Conservation (phyloP, 2,113 vertebrate genomes). For the Tyrannus savana region DNA sequence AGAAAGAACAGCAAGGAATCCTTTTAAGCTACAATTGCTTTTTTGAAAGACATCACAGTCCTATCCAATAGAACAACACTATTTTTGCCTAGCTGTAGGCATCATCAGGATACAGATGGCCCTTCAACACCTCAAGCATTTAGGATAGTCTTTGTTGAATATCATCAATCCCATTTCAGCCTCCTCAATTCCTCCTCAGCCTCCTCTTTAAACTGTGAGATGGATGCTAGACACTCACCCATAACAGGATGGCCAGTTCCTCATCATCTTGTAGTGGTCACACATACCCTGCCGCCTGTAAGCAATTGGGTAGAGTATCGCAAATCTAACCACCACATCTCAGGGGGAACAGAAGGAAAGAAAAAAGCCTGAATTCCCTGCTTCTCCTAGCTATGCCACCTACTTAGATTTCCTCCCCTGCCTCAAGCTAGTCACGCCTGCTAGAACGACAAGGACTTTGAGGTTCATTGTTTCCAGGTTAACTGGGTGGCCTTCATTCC, state of each 20-base stretch:
- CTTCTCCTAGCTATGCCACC: constrained; percentile 41
- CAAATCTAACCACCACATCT: constrained; percentile 19
- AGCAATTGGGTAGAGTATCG: neutral
- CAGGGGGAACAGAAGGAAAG: neutral
- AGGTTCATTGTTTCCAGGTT: constrained; percentile 61
- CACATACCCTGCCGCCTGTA: neutral
- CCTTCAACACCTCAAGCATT: neutral
- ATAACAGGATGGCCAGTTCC: neutral
- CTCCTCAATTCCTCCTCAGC: neutral
- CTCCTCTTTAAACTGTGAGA: neutral
- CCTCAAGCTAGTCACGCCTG: neutral
- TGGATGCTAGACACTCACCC: neutral
- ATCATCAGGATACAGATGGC: neutral
- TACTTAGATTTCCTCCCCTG: constrained; percentile 53
- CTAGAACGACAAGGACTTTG: constrained; percentile 28
- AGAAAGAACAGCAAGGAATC: neutral
- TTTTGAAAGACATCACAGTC: neutral
- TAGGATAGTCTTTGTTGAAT: neutral
- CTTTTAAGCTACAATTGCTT: neutral
- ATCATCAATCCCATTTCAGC: neutral
- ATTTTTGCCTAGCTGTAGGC: neutral
- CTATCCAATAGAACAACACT: neutral
- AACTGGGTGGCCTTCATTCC: constrained; percentile 57
- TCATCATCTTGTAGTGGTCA: neutral
- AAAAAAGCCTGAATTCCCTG: neutral